phyloP scores from a whole-genome alignment of 2,888 invertebrate species.

The Druceiella hillmani region DNA sequence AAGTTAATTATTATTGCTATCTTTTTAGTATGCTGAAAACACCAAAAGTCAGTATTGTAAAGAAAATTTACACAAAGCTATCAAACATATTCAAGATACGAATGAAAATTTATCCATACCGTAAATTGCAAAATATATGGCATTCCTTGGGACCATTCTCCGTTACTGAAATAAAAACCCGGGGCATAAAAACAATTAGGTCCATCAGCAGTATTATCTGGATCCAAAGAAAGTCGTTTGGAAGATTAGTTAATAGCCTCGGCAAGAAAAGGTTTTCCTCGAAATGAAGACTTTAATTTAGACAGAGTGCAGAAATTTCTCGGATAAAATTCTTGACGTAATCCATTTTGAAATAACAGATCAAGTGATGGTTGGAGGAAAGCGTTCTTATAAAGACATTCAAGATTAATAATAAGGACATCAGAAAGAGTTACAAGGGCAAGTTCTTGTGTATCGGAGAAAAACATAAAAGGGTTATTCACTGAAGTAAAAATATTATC shows the following conservation, averaged over 20 bases:
- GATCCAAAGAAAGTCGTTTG: slow-evolving; percentile 5
- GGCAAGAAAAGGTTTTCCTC: slow-evolving; percentile 20
- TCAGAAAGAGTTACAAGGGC: slow-evolving; percentile 26
- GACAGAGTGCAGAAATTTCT: slow-evolving; percentile 19
- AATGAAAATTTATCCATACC: no score
- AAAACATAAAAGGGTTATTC: slow-evolving; percentile 27
- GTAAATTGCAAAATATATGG: no score
- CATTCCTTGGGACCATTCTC: no score
- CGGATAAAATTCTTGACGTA: slow-evolving; percentile 13
- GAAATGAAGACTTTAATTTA: slow-evolving; percentile 10
- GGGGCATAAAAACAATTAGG: slow-evolving; percentile 9
- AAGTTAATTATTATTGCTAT: no score
- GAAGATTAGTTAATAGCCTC: slow-evolving; percentile 8
- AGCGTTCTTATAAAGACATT: slow-evolving; percentile 27
- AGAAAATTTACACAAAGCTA: slow-evolving; percentile 9
- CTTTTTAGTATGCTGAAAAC: slow-evolving; percentile 11
- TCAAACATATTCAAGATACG: slow-evolving; percentile 7
- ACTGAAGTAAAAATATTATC: slow-evolving; percentile 22
- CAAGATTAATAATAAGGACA: slow-evolving; percentile 21
- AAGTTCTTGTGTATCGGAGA: slow-evolving; percentile 27
- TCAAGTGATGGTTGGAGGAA: slow-evolving; percentile 20
- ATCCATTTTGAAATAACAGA: slow-evolving; percentile 16
- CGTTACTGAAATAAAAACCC: no score
- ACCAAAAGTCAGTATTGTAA: slow-evolving; percentile 7
- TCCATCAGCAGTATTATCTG: slow-evolving; percentile 8